A percentile compares a stretch with the other conserved stretches of the same genome.
Evolutionary conservation across 2,113 vertebrate genomes (phyloP).

Genomic region (Scytalopus superciliaris): DNA sequence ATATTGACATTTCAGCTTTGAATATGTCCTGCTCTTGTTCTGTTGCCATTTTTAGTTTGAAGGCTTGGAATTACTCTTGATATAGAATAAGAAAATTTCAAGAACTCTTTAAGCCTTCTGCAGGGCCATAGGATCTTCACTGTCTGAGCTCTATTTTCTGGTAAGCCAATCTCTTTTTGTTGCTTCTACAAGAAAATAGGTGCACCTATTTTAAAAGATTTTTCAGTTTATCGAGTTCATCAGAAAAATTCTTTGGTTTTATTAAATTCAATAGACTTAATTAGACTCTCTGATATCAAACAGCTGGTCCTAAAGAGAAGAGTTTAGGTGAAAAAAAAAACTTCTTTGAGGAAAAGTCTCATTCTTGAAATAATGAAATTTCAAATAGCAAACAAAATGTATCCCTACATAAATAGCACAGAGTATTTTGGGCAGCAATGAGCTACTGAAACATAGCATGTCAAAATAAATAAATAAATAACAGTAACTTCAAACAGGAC

Average conservation of each 20-base stretch:
- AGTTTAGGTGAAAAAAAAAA: constrained; percentile 45
- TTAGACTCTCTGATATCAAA: constrained; percentile 10
- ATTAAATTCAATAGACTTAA: not conserved
- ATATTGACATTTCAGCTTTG: not conserved
- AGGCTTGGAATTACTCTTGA: not conserved
- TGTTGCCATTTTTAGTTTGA: not conserved
- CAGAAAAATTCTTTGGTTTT: not conserved
- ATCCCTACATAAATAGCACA: not conserved
- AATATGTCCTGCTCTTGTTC: not conserved
- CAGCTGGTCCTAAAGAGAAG: constrained; percentile 12
- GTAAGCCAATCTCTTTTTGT: not conserved
- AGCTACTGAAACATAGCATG: not conserved
- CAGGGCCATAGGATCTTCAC: not conserved
- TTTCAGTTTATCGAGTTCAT: not conserved
- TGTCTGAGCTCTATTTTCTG: not conserved
- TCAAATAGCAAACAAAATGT: constrained; percentile 44
- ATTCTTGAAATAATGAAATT: constrained; percentile 34
- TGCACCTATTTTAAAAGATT: not conserved
- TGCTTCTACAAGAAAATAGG: not conserved
- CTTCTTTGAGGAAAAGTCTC: constrained; percentile 47
- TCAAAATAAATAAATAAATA: not conserved
- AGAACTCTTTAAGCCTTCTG: not conserved
- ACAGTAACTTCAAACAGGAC: not conserved
- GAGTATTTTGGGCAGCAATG: not conserved
- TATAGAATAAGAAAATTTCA: not conserved